Evolutionary conservation across 1,140 invertebrate genomes (phyloP).

Genomic region (Matsumurasca onukii): DNA sequence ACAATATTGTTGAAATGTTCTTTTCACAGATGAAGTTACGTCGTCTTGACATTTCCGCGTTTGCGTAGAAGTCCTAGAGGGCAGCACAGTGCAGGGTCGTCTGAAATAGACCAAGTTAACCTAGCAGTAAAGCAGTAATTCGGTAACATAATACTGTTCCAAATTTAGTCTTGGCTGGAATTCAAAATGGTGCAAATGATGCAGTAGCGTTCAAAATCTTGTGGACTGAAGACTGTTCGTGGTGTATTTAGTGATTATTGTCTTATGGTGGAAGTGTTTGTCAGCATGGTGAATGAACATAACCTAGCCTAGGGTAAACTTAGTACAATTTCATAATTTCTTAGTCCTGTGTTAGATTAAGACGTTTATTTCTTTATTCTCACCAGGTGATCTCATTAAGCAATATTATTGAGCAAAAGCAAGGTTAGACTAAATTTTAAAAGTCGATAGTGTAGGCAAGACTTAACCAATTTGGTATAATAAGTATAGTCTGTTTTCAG

Average conservation of each 20-base stretch:
- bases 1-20: not conserved
- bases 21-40: not conserved
- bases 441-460: too few species aligned
- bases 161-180: conserved; percentile 21
- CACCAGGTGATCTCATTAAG: too few species aligned
- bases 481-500: too few species aligned
- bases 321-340: not conserved
- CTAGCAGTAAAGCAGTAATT: not conserved
- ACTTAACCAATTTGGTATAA: too few species aligned
- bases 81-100: not conserved
- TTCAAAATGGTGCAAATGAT: too few species aligned
- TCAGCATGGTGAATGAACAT: too few species aligned
- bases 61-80: not conserved
- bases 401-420: too few species aligned
- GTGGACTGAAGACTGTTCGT: not conserved
- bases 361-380: too few species aligned
- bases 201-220: not conserved
- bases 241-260: not conserved
- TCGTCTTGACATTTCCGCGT: not conserved
- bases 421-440: too few species aligned
- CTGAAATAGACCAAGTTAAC: not conserved
- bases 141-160: conserved; percentile 12
- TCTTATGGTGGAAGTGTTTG: not conserved
- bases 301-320: too few species aligned
- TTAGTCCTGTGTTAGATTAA: not conserved